Evolutionary conservation across 2,888 invertebrate genomes (phyloP).

Genomic region (Polydrusus tereticollis): DNA sequence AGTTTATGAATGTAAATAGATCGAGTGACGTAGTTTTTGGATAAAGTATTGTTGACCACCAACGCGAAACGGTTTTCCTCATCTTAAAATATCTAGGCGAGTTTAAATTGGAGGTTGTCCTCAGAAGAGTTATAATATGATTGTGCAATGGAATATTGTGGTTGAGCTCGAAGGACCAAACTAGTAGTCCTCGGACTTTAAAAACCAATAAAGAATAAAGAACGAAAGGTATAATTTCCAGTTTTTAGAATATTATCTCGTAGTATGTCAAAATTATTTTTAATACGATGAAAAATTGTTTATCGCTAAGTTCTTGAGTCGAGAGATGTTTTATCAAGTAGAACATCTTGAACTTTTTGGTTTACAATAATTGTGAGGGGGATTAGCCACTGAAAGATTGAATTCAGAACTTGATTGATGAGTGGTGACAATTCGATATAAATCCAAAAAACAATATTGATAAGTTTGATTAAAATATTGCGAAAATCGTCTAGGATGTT

Average conservation of each 20-base stretch:
- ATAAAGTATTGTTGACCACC: conserved; percentile 27
- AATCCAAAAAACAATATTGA: conserved; percentile 47
- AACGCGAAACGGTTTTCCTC: not conserved
- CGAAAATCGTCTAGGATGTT: conserved; percentile 26
- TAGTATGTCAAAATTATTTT: not conserved
- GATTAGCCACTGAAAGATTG: conserved; percentile 45
- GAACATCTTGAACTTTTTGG: conserved; percentile 27
- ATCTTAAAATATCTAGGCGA: too few relatives aligned
- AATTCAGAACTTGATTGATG: conserved; percentile 46
- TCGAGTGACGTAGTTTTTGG: conserved; percentile 6
- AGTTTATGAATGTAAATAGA: conserved; percentile 30
- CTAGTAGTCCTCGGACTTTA: too few relatives aligned
- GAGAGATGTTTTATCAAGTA: conserved; percentile 16
- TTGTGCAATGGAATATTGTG: too few relatives aligned
- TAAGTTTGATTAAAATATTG: conserved; percentile 40
- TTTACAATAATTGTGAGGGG: conserved; percentile 8
- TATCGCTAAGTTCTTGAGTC: not conserved
- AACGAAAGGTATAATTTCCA: too few relatives aligned
- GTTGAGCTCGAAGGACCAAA: too few relatives aligned
- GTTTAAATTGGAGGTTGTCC: too few relatives aligned
- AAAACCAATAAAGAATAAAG: too few relatives aligned
- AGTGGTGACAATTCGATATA: conserved; percentile 43
- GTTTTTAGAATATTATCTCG: too few relatives aligned
- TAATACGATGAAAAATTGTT: not conserved
- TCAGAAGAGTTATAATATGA: too few relatives aligned